A percentile compares a stretch with the other conserved stretches of the same genome.
Evolutionary conservation across 2,113 vertebrate species (phyloP).

Genomic region (Dasyprocta punctata): DNA sequence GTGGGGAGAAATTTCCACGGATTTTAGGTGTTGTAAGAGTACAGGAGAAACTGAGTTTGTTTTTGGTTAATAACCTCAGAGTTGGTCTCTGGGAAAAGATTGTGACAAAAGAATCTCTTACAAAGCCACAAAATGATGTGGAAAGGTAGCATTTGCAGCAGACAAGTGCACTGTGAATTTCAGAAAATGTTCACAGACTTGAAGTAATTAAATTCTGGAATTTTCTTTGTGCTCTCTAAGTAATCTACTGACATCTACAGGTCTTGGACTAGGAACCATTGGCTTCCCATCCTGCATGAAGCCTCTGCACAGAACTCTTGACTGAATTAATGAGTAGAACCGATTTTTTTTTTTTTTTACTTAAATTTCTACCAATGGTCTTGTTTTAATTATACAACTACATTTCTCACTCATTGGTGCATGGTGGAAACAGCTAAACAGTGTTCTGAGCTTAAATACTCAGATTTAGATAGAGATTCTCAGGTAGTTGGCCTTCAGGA

Average conservation of each 20-base stretch:
- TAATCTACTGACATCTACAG: constrained; percentile 26
- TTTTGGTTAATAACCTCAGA: not conserved
- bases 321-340: constrained; percentile 19
- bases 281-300: not conserved
- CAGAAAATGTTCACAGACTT: not conserved
- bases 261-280: not conserved
- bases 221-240: not conserved
- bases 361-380: not conserved
- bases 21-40: not conserved
- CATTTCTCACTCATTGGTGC: not conserved
- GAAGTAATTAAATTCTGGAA: constrained; percentile 25
- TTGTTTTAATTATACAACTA: not conserved
- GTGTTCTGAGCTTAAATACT: not conserved
- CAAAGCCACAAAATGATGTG: not conserved
- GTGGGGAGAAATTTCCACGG: not conserved
- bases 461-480: constrained; percentile 15
- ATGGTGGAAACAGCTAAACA: not conserved
- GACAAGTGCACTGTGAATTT: not conserved
- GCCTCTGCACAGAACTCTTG: not conserved
- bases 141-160: not conserved
- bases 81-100: not conserved
- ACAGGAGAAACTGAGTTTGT: not conserved
- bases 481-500: not conserved
- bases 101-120: not conserved
- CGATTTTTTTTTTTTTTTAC: too few species aligned